These are phyloP conservation scores for Thrips palmi DNA, from an alignment of 1,140 invertebrate species.

Conservation along the genomic window DNA sequence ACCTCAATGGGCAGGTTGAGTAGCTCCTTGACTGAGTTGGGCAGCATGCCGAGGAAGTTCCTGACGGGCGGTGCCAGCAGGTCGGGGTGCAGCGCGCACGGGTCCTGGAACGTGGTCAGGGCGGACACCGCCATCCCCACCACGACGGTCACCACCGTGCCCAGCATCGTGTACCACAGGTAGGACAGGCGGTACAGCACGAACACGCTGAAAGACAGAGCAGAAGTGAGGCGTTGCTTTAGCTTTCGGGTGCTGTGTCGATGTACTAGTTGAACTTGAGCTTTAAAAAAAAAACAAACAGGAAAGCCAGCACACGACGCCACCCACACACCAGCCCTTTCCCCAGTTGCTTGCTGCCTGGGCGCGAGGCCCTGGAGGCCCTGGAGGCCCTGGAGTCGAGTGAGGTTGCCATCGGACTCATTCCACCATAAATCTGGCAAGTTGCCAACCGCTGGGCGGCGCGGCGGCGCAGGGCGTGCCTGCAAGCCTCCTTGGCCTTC, in stretches of 20 bases:
- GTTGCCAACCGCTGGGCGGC: no score
- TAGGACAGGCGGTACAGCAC: constrained; percentile 44
- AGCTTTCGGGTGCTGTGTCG: not conserved
- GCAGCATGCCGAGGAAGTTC: constrained; percentile 9
- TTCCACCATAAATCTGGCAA: no score
- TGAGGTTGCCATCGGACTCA: no score
- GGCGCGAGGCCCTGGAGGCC: no score
- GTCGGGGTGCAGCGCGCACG: constrained; percentile 29
- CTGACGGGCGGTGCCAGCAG: constrained; percentile 31
- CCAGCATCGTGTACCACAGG: constrained; percentile 63
- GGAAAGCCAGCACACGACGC: not conserved
- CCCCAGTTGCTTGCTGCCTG: no score
- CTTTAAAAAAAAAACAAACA: no score
- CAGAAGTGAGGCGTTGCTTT: not conserved
- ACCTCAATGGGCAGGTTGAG: no score
- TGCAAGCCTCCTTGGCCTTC: no score
- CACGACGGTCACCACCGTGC: constrained; percentile 44
- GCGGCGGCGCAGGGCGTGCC: no score
- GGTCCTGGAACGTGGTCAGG: constrained; percentile 36
- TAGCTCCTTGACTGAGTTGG: constrained; percentile 11
- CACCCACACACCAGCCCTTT: constrained; percentile 14
- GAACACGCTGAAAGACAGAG: constrained; percentile 17
- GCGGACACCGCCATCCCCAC: constrained; percentile 51
- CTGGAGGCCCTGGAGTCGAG: no score
- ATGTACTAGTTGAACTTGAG: no score